phyloP scores from a whole-genome alignment of 2,888 invertebrate species.

The Galerucella pusilla region DNA sequence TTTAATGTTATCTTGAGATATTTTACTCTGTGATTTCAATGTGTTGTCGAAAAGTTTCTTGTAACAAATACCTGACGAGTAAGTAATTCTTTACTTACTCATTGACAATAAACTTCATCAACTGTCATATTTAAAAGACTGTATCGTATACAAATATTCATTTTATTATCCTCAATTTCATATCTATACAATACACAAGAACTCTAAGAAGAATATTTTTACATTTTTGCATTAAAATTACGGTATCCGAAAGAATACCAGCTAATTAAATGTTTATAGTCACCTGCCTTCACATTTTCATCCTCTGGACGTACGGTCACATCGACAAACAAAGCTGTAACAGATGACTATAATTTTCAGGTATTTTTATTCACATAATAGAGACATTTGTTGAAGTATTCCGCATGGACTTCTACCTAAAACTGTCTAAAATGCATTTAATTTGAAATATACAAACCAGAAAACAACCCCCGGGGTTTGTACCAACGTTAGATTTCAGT shows the following conservation, averaged over 20 bases:
- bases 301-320: constrained; percentile 35
- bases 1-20: too few species aligned
- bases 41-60: too few species aligned
- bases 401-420: constrained; percentile 46
- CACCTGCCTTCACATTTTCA: constrained; percentile 42
- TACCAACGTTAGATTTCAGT: constrained; percentile 43
- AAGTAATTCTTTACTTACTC: too few species aligned
- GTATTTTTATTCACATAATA: constrained; percentile 50
- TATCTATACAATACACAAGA: too few species aligned
- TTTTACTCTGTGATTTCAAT: too few species aligned
- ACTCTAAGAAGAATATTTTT: too few species aligned
- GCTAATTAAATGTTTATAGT: constrained; percentile 38
- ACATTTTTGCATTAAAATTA: not conserved
- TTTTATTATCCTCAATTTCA: too few species aligned
- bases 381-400: constrained; percentile 52
- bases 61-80: too few species aligned
- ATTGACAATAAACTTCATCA: too few species aligned
- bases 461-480: constrained; percentile 43
- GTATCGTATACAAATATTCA: too few species aligned
- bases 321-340: constrained; percentile 43
- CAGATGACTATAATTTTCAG: constrained; percentile 52
- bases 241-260: constrained; percentile 32
- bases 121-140: too few species aligned
- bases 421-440: constrained; percentile 51
- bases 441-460: constrained; percentile 53